A percentile compares a stretch with the other conserved stretches of the same genome.
Evolutionary conservation across 2,797 vertebrate species (phyloP).

Genomic region (Intellagama lesueurii): DNA sequence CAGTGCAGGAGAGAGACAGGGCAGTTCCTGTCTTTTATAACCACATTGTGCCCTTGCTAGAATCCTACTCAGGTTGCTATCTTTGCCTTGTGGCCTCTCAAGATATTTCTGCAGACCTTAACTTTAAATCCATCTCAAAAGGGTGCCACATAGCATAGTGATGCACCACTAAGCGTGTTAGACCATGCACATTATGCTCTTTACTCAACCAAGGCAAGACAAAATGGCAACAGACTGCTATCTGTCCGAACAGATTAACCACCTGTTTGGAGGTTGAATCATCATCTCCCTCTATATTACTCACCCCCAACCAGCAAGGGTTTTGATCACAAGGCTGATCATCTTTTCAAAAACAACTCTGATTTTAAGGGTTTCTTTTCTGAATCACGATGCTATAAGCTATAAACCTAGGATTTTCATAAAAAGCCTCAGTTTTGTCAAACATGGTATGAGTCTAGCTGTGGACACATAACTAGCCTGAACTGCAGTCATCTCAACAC

Average conservation of each 20-base stretch:
- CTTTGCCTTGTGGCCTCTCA: background rate
- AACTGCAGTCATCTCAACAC: background rate
- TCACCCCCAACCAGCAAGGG: background rate
- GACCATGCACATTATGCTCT: background rate
- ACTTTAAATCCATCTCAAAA: too few relatives aligned
- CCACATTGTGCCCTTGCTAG: background rate
- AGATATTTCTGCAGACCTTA: background rate
- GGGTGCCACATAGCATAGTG: too few relatives aligned
- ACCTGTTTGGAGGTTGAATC: too few relatives aligned
- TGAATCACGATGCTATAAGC: too few relatives aligned
- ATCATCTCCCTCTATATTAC: background rate
- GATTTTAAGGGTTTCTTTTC: too few relatives aligned
- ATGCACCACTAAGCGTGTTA: background rate
- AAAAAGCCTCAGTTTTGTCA: background rate
- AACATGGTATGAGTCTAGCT: background rate
- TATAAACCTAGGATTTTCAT: background rate
- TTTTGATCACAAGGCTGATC: too few relatives aligned
- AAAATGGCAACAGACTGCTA: too few relatives aligned
- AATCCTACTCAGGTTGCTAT: background rate
- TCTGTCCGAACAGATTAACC: too few relatives aligned
- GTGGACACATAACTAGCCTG: background rate
- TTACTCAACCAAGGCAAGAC: background rate
- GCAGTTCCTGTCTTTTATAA: background rate
- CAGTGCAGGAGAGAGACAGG: background rate
- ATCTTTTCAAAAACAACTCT: background rate